These are phyloP conservation scores for Harmothoe impar DNA, from an alignment of 2,888 invertebrate species.

Conservation along the genomic window DNA sequence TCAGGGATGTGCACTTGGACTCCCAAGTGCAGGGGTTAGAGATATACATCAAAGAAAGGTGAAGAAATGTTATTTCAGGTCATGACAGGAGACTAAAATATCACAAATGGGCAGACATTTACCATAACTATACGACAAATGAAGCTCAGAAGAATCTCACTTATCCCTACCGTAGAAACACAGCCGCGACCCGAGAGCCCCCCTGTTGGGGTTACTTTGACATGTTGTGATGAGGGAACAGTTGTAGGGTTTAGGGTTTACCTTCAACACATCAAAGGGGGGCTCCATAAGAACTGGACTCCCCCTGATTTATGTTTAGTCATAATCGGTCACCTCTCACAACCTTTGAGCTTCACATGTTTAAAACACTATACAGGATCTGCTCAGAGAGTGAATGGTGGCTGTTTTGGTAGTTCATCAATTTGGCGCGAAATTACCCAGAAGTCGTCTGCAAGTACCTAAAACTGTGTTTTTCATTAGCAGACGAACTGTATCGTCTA, in stretches of 20 bases:
- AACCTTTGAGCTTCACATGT: background rate
- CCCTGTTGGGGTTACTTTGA: background rate
- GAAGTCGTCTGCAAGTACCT: background rate
- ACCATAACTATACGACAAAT: background rate
- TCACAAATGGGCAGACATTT: background rate
- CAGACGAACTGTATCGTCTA: background rate
- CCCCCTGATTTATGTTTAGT: background rate
- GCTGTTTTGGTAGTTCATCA: background rate
- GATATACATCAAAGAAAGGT: background rate
- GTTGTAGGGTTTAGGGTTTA: background rate
- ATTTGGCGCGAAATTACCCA: background rate
- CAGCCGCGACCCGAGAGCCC: background rate
- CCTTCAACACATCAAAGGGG: background rate
- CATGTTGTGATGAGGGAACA: background rate
- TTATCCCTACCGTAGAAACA: background rate
- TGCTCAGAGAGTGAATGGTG: background rate
- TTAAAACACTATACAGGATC: background rate
- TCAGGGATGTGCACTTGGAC: too few relatives aligned
- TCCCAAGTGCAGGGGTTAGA: background rate
- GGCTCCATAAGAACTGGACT: background rate
- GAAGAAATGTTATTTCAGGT: background rate
- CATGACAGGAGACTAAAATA: background rate
- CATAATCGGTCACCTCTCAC: background rate
- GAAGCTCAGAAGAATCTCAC: too few relatives aligned
- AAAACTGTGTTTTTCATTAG: background rate